A percentile compares a stretch with the other conserved stretches of the same genome.
phyloP scores from a whole-genome alignment of 2,113 vertebrate genomes.

The Ramphastos sulfuratus region DNA sequence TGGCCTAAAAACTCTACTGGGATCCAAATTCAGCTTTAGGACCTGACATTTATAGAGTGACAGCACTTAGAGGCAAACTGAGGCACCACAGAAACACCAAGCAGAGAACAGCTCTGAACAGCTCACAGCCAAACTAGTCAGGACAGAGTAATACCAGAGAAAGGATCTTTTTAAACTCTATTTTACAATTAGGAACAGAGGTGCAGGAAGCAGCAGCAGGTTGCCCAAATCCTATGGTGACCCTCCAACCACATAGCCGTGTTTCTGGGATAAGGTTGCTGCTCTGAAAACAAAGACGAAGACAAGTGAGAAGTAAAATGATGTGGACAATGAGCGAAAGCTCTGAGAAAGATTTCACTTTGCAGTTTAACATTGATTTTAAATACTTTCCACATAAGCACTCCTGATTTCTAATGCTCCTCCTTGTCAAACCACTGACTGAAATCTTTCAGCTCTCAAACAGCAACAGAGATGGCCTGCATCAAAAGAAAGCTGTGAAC shows the following conservation, averaged over 20 bases:
- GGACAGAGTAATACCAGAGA: neutral
- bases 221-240: neutral
- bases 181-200: neutral
- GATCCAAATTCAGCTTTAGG: neutral
- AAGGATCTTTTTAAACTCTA: neutral
- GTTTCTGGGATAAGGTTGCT: neutral
- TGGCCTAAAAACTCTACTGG: neutral
- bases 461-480: neutral
- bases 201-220: neutral
- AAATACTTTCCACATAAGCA: neutral
- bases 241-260: rapidly evolving
- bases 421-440: neutral
- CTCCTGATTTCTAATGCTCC: neutral
- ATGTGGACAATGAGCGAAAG: rapidly evolving
- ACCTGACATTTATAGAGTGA: neutral
- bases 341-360: neutral
- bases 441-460: neutral
- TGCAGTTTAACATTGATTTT: neutral
- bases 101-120: neutral
- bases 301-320: neutral
- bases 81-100: neutral
- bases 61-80: neutral
- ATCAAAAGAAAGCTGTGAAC: neutral
- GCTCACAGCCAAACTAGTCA: neutral
- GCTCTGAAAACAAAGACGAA: neutral